A percentile compares a stretch with the other conserved stretches of the same genome.
These are phyloP conservation scores for Chromoteleia sp. DNA, from an alignment of 2,888 invertebrate genomes.

Conservation along the genomic window DNA sequence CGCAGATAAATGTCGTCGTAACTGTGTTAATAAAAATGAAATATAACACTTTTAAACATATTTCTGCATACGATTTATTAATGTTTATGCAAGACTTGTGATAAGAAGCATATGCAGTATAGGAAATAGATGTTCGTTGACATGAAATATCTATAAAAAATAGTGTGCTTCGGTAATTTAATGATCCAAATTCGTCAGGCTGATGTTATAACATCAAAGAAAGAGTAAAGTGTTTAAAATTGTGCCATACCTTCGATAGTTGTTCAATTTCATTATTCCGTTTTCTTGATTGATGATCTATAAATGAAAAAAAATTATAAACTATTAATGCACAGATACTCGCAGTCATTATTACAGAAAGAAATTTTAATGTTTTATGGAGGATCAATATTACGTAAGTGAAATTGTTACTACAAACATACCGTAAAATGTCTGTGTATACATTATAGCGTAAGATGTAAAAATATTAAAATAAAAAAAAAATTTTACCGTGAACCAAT, in stretches of 20 bases:
- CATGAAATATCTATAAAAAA: neutral
- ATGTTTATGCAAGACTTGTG: slow-evolving; percentile 16
- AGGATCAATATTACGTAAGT: neutral
- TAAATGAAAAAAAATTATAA: neutral
- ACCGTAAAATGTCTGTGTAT: neutral
- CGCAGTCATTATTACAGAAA: neutral
- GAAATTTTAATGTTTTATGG: neutral
- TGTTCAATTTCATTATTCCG: neutral
- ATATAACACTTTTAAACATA: slow-evolving; percentile 19
- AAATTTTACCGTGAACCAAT: too few species aligned
- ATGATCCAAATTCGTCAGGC: neutral
- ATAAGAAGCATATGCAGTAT: neutral
- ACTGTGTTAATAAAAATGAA: slow-evolving; percentile 28
- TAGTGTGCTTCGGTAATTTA: neutral
- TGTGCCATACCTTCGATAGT: neutral
- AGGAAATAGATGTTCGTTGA: neutral
- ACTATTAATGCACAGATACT: neutral
- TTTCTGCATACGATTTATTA: slow-evolving; percentile 8
- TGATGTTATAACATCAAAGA: neutral
- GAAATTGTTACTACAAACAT: neutral
- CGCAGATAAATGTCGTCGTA: slow-evolving; percentile 25
- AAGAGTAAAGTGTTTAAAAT: neutral
- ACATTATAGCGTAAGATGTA: too few species aligned
- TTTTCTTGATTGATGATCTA: slow-evolving; percentile 5
- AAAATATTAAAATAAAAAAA: too few species aligned